These are phyloP conservation scores for Smithornis capensis DNA, from an alignment of 2,113 vertebrate species.

Conservation along the genomic window DNA sequence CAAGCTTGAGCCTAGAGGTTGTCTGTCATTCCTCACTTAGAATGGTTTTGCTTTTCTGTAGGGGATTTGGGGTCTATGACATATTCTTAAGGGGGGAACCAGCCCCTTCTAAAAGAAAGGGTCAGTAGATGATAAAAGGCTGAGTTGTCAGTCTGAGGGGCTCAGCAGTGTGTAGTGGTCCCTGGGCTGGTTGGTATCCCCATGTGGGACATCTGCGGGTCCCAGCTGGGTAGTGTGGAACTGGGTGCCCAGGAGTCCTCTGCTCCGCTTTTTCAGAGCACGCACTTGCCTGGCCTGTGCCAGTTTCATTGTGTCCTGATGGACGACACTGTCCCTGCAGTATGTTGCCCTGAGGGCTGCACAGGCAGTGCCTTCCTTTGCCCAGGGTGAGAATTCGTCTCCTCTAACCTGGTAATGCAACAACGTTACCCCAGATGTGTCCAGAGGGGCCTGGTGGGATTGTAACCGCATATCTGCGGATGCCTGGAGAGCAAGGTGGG, in stretches of 20 bases:
- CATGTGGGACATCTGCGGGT: not conserved
- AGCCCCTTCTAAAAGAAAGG: not conserved
- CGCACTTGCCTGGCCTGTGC: not conserved
- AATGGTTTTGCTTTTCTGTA: not conserved
- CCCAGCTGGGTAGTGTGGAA: not conserved
- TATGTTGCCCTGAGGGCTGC: not conserved
- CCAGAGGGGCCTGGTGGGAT: not conserved
- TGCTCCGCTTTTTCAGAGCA: not conserved
- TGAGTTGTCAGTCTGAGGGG: not conserved
- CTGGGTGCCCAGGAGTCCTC: not conserved
- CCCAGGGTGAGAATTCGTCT: not conserved
- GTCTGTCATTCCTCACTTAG: not conserved
- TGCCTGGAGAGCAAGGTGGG: not conserved
- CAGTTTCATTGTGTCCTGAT: not conserved
- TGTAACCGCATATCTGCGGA: not conserved
- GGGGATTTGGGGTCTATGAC: not conserved
- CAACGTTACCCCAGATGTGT: accelerated
- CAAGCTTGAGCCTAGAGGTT: not conserved
- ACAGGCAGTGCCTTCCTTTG: not conserved
- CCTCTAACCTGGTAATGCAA: not conserved
- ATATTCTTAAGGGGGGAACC: not conserved
- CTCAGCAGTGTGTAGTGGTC: not conserved
- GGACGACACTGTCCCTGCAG: not conserved
- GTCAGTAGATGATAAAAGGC: not conserved
- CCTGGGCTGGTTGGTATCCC: not conserved